phyloP scores from a whole-genome alignment of 2,797 vertebrate species.

The Craterocephalus amniculus region DNA sequence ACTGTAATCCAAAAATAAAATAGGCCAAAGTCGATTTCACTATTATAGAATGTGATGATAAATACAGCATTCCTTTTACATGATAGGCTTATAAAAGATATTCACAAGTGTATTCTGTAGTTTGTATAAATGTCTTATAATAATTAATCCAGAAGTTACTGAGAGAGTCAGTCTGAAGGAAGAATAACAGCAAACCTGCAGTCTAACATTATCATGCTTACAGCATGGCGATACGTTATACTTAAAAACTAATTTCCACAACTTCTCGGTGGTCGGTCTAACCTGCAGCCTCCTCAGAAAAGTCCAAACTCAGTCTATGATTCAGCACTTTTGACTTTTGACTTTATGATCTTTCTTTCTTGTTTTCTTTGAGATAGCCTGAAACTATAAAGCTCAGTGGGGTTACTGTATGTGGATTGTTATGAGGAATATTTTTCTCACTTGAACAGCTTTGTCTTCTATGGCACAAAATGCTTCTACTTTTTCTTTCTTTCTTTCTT shows the following conservation, averaged over 20 bases:
- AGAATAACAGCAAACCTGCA: background rate
- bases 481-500: background rate
- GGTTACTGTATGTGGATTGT: conserved; percentile 20
- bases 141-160: background rate
- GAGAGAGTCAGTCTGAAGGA: conserved; percentile 7
- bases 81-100: background rate
- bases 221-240: conserved; percentile 9
- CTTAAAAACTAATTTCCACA: conserved; percentile 12
- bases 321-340: conserved; percentile 24
- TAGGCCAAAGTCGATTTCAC: background rate
- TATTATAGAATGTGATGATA: background rate
- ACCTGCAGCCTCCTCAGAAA: conserved; percentile 5
- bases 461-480: background rate
- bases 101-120: background rate
- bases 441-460: background rate
- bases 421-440: conserved; percentile 16
- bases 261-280: background rate
- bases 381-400: conserved; percentile 19
- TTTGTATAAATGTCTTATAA: background rate
- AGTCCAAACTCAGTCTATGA: background rate
- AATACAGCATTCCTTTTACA: background rate
- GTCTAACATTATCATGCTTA: background rate
- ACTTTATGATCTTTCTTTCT: conserved; percentile 34
- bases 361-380: conserved; percentile 38
- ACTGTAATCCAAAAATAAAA: background rate